Percentiles rank a stretch among this genome's conserved stretches.
Evolutionary conservation across 2,113 vertebrate genomes (phyloP).

Genomic region (Gorsachius goisagi): DNA sequence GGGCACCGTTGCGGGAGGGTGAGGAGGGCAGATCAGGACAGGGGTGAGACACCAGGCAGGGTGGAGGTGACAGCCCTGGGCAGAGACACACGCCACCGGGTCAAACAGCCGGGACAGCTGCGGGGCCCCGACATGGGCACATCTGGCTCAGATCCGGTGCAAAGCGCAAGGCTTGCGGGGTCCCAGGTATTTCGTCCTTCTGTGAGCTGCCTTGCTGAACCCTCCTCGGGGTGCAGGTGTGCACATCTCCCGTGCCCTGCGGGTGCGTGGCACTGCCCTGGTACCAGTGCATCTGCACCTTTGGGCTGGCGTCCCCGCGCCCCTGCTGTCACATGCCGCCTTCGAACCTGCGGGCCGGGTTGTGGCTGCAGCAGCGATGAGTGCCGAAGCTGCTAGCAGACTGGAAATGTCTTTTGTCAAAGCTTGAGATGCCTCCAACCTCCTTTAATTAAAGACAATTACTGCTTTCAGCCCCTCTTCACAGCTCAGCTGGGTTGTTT

Average conservation of each 20-base stretch:
- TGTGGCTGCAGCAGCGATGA: neutral
- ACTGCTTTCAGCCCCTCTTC: constrained; percentile 84
- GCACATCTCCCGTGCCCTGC: rapidly evolving
- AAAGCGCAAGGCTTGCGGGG: rapidly evolving
- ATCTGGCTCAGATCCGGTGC: neutral
- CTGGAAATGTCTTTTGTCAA: constrained; percentile 80
- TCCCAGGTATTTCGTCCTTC: neutral
- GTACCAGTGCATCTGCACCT: neutral
- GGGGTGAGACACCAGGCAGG: neutral
- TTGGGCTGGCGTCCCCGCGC: rapidly evolving
- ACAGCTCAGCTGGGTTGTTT: constrained; percentile 81
- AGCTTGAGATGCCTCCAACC: constrained; percentile 78
- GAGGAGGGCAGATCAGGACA: neutral
- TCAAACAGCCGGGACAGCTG: neutral
- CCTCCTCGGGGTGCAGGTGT: rapidly evolving
- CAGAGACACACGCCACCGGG: neutral
- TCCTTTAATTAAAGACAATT: constrained; percentile 88
- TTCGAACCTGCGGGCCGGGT: neutral
- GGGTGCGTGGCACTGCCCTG: neutral
- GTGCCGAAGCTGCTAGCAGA: constrained; percentile 69
- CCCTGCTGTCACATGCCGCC: rapidly evolving
- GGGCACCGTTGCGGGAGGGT: rapidly evolving
- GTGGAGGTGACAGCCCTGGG: neutral
- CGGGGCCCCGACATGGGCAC: neutral
- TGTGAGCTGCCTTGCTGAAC: neutral